Evolutionary conservation across 2,888 invertebrate species (phyloP).

Genomic region (Belgica antarctica): DNA sequence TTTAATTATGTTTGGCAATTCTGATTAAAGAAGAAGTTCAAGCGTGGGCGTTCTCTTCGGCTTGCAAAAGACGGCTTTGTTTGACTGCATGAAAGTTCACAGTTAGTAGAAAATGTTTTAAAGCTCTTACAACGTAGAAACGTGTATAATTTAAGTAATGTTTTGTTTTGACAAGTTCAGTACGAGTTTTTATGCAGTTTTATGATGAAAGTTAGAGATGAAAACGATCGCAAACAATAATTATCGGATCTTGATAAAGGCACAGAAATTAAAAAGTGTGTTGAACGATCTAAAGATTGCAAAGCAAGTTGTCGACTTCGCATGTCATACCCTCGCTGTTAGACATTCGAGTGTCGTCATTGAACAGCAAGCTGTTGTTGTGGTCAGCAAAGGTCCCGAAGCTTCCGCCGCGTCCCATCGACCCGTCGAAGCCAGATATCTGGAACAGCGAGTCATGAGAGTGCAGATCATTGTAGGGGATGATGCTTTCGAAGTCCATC

Average conservation of each 20-base stretch:
- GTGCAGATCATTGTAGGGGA: slow-evolving; percentile 34
- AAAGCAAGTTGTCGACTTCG: slow-evolving; percentile 27
- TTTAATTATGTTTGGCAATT: too few relatives aligned
- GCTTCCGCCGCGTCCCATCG: background rate
- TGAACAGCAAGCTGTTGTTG: slow-evolving; percentile 1
- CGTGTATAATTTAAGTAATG: background rate
- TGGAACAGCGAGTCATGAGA: slow-evolving; percentile 28
- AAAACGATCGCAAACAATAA: too few relatives aligned
- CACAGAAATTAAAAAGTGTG: slow-evolving; percentile 8
- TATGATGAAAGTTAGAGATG: slow-evolving; percentile 7
- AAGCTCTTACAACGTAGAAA: too few relatives aligned
- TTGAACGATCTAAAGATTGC: slow-evolving; percentile 8
- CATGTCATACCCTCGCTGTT: slow-evolving; percentile 21
- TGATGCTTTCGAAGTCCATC: slow-evolving; percentile 41
- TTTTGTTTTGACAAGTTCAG: slow-evolving; percentile 6
- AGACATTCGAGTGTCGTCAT: slow-evolving; percentile 18
- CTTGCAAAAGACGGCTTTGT: too few relatives aligned
- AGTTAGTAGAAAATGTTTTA: too few relatives aligned
- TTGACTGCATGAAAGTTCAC: too few relatives aligned
- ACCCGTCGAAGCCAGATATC: background rate
- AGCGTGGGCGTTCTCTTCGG: too few relatives aligned
- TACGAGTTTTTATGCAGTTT: background rate
- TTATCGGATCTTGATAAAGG: background rate
- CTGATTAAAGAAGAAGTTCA: too few relatives aligned
- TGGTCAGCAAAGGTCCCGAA: background rate